Percentiles rank a stretch among this genome's conserved stretches.
Conservation (phyloP, 2,888 invertebrate species). For the Dugesia japonica region DNA sequence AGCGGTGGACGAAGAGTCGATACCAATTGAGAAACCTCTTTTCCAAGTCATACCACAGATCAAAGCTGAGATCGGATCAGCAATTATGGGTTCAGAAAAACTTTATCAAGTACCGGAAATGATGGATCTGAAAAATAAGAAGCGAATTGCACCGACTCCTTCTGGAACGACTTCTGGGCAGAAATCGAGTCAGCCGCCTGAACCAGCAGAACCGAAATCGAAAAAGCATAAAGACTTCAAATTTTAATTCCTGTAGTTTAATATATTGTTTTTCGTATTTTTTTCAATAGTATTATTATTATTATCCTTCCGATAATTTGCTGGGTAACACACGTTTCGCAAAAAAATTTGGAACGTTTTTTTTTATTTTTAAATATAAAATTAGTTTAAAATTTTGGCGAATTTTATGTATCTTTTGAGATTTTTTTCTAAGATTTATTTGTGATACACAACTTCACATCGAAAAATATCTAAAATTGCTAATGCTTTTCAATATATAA, state of each 20-base stretch:
- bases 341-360: too few relatives aligned
- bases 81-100: neutral
- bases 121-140: neutral
- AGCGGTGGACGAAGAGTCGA: conserved; percentile 80
- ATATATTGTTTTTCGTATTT: too few relatives aligned
- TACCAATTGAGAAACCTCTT: neutral
- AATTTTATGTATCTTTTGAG: too few relatives aligned
- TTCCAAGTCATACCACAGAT: neutral
- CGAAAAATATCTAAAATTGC: too few relatives aligned
- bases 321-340: too few relatives aligned
- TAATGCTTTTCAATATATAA: too few relatives aligned
- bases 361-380: too few relatives aligned
- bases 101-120: neutral
- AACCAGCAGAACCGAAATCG: neutral
- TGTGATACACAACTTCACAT: too few relatives aligned
- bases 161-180: neutral
- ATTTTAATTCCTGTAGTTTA: neutral
- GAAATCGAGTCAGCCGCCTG: neutral
- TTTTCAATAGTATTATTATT: too few relatives aligned
- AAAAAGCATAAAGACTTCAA: conserved; percentile 9
- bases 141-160: neutral
- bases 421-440: too few relatives aligned
- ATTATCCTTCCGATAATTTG: too few relatives aligned
- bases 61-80: neutral
- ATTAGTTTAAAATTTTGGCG: too few relatives aligned